Conservation (phyloP, 2,888 invertebrate species). For the Phalera bucephala region DNA sequence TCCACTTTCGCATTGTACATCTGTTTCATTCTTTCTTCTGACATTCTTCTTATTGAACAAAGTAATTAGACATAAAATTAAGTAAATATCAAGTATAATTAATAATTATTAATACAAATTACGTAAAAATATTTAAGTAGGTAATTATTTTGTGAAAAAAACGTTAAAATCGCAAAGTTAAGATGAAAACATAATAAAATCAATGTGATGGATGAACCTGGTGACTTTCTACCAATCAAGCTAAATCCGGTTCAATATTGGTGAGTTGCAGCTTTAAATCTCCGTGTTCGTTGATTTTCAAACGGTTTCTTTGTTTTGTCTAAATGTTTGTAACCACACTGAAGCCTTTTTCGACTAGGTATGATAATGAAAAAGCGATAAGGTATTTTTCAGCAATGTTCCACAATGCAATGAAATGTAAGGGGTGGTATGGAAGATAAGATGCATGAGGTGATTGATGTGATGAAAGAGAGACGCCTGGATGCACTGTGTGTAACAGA, state of each 20-base stretch:
- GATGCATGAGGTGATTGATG: too few species aligned
- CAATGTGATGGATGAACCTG: neutral
- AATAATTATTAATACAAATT: neutral
- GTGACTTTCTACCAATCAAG: slow-evolving; percentile 7
- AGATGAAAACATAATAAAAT: too few species aligned
- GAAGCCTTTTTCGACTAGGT: slow-evolving; percentile 2
- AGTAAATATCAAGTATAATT: slow-evolving; percentile 1
- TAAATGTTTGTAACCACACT: slow-evolving; percentile 5
- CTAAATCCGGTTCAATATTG: slow-evolving; percentile 9
- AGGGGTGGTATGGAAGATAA: too few species aligned
- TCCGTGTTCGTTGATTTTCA: slow-evolving; percentile 6
- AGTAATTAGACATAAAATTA: neutral
- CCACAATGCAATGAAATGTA: too few species aligned
- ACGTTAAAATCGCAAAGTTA: neutral
- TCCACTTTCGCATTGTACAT: too few species aligned
- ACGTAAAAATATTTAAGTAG: too few species aligned
- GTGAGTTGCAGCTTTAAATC: slow-evolving; percentile 9
- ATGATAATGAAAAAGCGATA: too few species aligned
- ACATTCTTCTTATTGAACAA: too few species aligned
- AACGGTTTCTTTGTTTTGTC: slow-evolving; percentile 3
- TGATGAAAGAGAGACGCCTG: too few species aligned
- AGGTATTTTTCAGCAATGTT: too few species aligned
- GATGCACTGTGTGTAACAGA: too few species aligned
- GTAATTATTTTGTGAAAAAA: neutral
- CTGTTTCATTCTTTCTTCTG: too few species aligned